Evolutionary conservation across 2,888 invertebrate genomes (phyloP).

Genomic region (Theristus sp.): DNA sequence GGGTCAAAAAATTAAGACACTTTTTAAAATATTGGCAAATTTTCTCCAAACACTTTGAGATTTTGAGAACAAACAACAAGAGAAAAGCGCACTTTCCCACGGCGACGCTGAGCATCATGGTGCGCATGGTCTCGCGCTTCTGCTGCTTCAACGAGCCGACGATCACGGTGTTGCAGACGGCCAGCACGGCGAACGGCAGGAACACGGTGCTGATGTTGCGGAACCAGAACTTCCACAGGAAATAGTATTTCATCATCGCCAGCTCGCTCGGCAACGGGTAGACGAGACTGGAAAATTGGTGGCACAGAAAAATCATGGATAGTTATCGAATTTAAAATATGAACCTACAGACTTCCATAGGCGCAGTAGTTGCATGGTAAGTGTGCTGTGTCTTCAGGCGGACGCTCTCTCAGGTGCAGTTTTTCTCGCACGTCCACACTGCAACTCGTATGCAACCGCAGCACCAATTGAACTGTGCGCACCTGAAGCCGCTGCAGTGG

Average conservation of each 20-base stretch:
- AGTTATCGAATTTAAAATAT: too few species aligned
- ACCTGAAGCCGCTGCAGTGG: not conserved
- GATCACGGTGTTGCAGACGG: not conserved
- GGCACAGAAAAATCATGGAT: too few species aligned
- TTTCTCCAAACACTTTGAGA: too few species aligned
- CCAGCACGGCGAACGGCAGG: not conserved
- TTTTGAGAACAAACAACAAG: too few species aligned
- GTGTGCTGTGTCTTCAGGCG: not conserved
- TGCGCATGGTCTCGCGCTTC: not conserved
- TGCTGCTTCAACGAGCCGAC: not conserved
- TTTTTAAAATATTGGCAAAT: too few species aligned
- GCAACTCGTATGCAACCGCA: too few species aligned
- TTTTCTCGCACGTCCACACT: too few species aligned
- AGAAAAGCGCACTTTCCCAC: slow-evolving; percentile 1
- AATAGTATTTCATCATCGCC: not conserved
- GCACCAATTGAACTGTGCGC: too few species aligned
- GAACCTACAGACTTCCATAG: too few species aligned
- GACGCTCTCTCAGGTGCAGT: too few species aligned
- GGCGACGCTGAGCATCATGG: slow-evolving; percentile 1
- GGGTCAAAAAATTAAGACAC: too few species aligned
- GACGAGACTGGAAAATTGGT: not conserved
- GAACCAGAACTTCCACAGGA: slow-evolving; percentile 2
- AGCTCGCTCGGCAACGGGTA: not conserved
- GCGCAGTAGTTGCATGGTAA: too few species aligned
- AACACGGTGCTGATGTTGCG: slow-evolving; percentile 1